Conservation (phyloP, 2,113 vertebrate species). For the Catharus bicknelli region DNA sequence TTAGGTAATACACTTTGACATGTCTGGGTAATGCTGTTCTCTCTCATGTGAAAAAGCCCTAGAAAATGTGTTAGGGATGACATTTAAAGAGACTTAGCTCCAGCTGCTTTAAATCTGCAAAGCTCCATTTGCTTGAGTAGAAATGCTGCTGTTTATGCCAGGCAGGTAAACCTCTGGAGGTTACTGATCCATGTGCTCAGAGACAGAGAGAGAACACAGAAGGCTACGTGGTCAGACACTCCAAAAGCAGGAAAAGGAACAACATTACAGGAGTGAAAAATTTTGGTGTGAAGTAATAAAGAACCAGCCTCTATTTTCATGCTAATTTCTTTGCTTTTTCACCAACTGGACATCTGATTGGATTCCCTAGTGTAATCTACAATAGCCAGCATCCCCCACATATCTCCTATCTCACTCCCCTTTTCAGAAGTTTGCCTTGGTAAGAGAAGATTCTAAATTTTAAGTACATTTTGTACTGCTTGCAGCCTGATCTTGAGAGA, state of each 20-base stretch:
- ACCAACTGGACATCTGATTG: neutral
- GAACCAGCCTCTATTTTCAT: neutral
- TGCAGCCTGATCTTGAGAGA: neutral
- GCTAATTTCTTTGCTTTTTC: neutral
- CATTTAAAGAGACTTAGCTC: neutral
- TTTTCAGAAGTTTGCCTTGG: neutral
- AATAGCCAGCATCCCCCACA: neutral
- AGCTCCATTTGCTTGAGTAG: constrained; percentile 16
- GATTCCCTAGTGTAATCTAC: neutral
- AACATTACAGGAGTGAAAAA: neutral
- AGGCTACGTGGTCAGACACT: neutral
- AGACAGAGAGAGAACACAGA: neutral
- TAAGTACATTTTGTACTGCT: neutral
- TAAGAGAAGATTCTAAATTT: neutral
- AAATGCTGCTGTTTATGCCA: constrained; percentile 21
- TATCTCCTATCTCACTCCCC: neutral
- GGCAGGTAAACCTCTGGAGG: neutral
- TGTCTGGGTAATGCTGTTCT: constrained; percentile 33
- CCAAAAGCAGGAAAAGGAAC: neutral
- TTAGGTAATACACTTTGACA: constrained; percentile 30
- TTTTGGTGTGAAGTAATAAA: constrained; percentile 7
- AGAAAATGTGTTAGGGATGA: constrained; percentile 23
- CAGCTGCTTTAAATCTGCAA: constrained; percentile 1
- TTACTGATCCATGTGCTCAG: neutral
- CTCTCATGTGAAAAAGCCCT: constrained; percentile 17